Evolutionary conservation across 2,113 vertebrate genomes (phyloP), one percentile per base, ranked within the genome.

Genomic region (Uria lomvia): DNA sequence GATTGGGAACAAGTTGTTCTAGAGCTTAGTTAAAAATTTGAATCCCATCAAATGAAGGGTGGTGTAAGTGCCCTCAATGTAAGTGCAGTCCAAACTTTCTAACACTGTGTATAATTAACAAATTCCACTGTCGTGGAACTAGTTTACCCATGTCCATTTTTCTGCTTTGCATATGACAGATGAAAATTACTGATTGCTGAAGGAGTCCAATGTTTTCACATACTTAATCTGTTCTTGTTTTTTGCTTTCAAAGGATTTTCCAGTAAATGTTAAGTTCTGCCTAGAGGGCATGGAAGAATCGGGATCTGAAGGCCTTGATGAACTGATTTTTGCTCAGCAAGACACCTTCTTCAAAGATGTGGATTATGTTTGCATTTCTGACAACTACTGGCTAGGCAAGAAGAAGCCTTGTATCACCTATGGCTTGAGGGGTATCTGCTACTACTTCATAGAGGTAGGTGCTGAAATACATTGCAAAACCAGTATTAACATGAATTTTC

Each of bases 231-330:
- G 56, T 71, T 32, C 11, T n/a, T 77, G 3, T n/a, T 63, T 55
- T 53, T 67, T 11, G 32, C 40, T 93, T 66, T 68, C 84, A 20
- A 95, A 99, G 99, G 99, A 99, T 13, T 95, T 99, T 72, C 99
- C 99, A 9, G 99, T 99, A 97, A 99, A 99, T 87, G 76, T 99
- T 55, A 99, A 99, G 60, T 99, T 99, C 97, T 99, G 99, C 91
- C 98, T 99, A 2, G 99, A 99, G 86, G 99, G 99, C 70, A 99
- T 99, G 99, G 99, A 99, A 90, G 99, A 99, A 88, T 99, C 99
- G 0, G 99, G 99, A 49, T 99, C 99, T 2, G 99, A 99, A 91
- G 99, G 99, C 52, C 97, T 99, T 77, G 99, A 99, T 27, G 98
- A 99, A 2, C 97, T 99, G 81, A 99, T 99, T 82, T 98, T 99